Percentiles rank a stretch among this genome's conserved stretches.
Evolutionary conservation across 2,888 invertebrate species (phyloP).

Genomic region (Tiphia femorata): DNA sequence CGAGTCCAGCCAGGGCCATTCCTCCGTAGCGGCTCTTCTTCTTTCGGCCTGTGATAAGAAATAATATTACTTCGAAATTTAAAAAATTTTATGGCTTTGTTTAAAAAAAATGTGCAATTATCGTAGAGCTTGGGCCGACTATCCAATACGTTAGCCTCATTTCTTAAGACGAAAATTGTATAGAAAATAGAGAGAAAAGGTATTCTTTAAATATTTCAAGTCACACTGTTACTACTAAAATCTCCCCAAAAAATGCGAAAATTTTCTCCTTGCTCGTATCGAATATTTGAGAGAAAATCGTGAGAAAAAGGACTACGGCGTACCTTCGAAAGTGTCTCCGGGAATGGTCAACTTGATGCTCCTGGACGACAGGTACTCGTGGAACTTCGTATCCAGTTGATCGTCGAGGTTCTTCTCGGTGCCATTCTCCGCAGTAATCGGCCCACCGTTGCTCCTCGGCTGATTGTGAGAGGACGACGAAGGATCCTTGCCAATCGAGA

Average conservation of each 20-base stretch:
- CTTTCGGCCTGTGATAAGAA: slow-evolving; percentile 69
- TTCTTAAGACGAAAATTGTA: too few relatives aligned
- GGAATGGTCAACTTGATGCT: slow-evolving; percentile 65
- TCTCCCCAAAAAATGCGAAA: too few relatives aligned
- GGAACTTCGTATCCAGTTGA: slow-evolving; percentile 61
- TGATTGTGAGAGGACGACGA: slow-evolving; percentile 4
- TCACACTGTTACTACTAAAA: too few relatives aligned
- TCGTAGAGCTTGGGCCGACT: too few relatives aligned
- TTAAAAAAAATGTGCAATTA: too few relatives aligned
- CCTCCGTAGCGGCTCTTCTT: slow-evolving; percentile 68
- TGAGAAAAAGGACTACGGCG: background rate
- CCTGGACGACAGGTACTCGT: slow-evolving; percentile 62
- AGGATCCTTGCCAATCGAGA: slow-evolving; percentile 60
- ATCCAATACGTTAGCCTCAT: too few relatives aligned
- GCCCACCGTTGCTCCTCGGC: slow-evolving; percentile 26
- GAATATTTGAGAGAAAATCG: background rate
- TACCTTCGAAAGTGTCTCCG: slow-evolving; percentile 65
- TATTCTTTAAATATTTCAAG: too few relatives aligned
- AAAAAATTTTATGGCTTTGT: too few relatives aligned
- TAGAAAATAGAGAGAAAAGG: too few relatives aligned
- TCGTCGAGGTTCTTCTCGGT: slow-evolving; percentile 59
- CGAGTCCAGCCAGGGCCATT: slow-evolving; percentile 75
- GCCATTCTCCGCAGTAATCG: slow-evolving; percentile 40
- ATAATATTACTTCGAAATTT: too few relatives aligned
- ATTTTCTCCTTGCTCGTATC: too few relatives aligned